These are phyloP conservation scores for Rhizoglyphus robini DNA, from an alignment of 1,140 invertebrate species.

Conservation along the genomic window DNA sequence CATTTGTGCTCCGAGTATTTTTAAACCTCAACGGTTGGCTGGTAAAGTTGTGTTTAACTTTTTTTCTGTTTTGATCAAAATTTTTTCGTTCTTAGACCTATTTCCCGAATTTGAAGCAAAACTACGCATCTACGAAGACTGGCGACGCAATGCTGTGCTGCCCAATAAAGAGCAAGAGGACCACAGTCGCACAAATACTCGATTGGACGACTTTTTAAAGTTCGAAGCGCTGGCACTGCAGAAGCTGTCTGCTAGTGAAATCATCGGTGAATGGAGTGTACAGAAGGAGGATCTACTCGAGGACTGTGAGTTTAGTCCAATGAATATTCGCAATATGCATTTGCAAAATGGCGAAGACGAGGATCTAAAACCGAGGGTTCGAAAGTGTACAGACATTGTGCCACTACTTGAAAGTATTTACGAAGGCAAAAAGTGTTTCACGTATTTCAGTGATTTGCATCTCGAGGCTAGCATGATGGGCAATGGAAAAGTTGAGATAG, in stretches of 20 bases:
- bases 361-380: neutral
- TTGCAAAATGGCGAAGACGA: neutral
- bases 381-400: neutral
- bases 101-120: too few relatives aligned
- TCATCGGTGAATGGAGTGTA: neutral
- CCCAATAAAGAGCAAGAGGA: neutral
- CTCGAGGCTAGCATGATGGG: too few relatives aligned
- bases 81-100: too few relatives aligned
- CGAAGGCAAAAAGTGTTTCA: neutral
- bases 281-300: neutral
- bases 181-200: too few relatives aligned
- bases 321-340: conserved; percentile 5
- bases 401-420: neutral
- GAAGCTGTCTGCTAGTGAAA: neutral
- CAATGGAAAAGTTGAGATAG: too few relatives aligned
- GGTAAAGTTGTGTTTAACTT: too few relatives aligned
- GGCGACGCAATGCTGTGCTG: neutral
- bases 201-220: too few relatives aligned
- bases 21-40: neutral
- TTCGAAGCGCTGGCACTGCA: too few relatives aligned
- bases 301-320: neutral
- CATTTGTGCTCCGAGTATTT: neutral
- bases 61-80: too few relatives aligned
- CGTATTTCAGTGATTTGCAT: neutral
- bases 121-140: too few relatives aligned